These are phyloP conservation scores for Sebastes nivosus DNA, from an alignment of 2,797 vertebrate species.

Conservation along the genomic window DNA sequence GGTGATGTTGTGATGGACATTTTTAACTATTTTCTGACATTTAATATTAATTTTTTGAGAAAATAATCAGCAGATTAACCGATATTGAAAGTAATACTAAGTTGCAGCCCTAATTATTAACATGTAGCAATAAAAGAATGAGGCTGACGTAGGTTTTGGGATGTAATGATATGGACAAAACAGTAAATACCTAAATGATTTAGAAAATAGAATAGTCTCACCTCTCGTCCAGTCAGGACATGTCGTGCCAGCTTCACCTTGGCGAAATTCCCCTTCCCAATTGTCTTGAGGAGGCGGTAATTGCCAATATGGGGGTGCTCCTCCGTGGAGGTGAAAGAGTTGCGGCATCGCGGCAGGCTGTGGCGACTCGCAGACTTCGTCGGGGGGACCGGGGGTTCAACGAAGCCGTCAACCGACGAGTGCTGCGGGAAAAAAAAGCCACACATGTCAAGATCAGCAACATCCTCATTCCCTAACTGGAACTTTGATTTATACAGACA, in stretches of 20 bases:
- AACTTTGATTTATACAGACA: constrained; percentile 3
- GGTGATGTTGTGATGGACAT: background rate
- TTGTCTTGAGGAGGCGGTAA: constrained; percentile 95
- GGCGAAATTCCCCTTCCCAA: constrained; percentile 96
- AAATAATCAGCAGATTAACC: background rate
- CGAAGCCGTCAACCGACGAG: constrained; percentile 92
- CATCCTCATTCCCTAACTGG: background rate
- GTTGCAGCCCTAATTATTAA: background rate
- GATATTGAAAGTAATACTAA: background rate
- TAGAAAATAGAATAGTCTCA: constrained; percentile 64
- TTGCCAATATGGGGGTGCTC: constrained; percentile 96
- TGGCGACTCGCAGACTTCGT: constrained; percentile 92
- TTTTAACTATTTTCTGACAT: background rate
- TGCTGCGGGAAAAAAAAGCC: constrained; percentile 77
- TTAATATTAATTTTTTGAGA: background rate
- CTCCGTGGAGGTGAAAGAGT: constrained; percentile 92
- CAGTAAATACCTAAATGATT: background rate
- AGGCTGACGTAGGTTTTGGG: background rate
- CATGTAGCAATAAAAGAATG: background rate
- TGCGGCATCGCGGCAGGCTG: constrained; percentile 91
- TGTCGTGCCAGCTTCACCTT: constrained; percentile 96
- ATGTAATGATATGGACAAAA: background rate
- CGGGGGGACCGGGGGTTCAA: constrained; percentile 85
- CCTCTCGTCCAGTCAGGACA: constrained; percentile 94
- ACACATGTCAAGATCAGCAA: constrained; percentile 33